A percentile compares a stretch with the other conserved stretches of the same genome.
phyloP scores from a whole-genome alignment of 2,888 invertebrate species.

The Alsophila aescularia region DNA sequence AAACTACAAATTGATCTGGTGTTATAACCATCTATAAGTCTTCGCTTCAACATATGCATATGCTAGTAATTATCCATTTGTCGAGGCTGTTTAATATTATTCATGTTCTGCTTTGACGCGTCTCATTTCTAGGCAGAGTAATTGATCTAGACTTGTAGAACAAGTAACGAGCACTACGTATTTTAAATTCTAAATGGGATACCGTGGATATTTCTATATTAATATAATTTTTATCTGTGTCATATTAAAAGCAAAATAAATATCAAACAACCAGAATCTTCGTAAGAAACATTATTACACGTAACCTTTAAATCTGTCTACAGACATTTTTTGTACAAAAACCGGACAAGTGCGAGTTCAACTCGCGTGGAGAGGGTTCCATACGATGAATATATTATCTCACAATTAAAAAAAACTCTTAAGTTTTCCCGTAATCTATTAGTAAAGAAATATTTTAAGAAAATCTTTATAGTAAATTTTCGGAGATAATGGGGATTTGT shows the following conservation, averaged over 20 bases:
- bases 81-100: constrained; percentile 25
- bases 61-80: constrained; percentile 40
- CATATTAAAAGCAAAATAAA: not conserved
- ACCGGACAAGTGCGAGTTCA: too few species aligned
- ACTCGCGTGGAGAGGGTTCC: too few species aligned
- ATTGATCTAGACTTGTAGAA: constrained; percentile 29
- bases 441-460: too few species aligned
- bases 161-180: constrained; percentile 12
- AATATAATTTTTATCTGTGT: too few species aligned
- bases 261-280: not conserved
- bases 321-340: too few species aligned
- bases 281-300: constrained; percentile 7
- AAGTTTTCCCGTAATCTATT: too few species aligned
- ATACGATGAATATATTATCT: too few species aligned
- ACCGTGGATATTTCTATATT: too few species aligned
- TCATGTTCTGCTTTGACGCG: constrained; percentile 24
- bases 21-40: constrained; percentile 32
- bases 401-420: too few species aligned
- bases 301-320: not conserved
- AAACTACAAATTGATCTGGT: constrained; percentile 45
- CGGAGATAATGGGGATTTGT: too few species aligned
- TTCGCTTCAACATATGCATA: constrained; percentile 36
- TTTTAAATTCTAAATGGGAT: too few species aligned
- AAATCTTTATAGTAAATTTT: too few species aligned
- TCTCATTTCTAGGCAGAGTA: constrained; percentile 28